Percentiles rank a stretch among this genome's conserved stretches.
Evolutionary conservation across 2,113 vertebrate genomes (phyloP).

Genomic region (Spheniscus mendiculus): DNA sequence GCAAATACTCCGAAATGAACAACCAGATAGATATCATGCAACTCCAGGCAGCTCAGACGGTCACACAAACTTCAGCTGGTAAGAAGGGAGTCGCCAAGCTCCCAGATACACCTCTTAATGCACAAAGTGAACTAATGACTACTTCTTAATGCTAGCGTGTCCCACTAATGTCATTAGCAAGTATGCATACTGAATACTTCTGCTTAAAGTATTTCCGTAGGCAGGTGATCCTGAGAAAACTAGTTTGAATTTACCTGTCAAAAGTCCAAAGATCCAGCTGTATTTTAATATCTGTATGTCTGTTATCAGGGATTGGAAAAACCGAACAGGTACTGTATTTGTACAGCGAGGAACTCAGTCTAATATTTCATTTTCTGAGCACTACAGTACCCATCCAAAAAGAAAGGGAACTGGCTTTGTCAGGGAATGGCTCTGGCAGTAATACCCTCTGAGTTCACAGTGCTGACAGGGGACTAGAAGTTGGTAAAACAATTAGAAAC

Average conservation of each 20-base stretch:
- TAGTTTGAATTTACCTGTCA: not conserved
- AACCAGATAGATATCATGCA: slow-evolving; percentile 94
- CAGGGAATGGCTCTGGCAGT: not conserved
- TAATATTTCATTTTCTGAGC: not conserved
- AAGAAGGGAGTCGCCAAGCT: slow-evolving; percentile 57
- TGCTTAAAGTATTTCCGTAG: not conserved
- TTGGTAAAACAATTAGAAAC: not conserved
- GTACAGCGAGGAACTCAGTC: not conserved
- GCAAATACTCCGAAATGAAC: slow-evolving; percentile 95
- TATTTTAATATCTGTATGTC: not conserved
- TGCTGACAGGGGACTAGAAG: not conserved
- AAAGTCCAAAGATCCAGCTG: not conserved
- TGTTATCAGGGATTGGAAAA: not conserved
- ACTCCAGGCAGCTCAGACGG: slow-evolving; percentile 87
- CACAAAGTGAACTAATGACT: not conserved
- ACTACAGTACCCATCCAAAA: not conserved
- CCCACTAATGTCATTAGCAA: not conserved
- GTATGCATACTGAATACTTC: not conserved
- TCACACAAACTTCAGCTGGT: slow-evolving; percentile 91
- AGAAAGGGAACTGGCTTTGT: not conserved
- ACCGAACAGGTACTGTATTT: not conserved
- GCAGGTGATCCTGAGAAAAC: not conserved
- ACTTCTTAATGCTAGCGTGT: not conserved
- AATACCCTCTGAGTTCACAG: not conserved
- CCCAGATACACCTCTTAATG: not conserved